A percentile compares a stretch with the other conserved stretches of the same genome.
Evolutionary conservation across 2,797 vertebrate genomes (phyloP).

Genomic region (Mormyrops boulengeri): DNA sequence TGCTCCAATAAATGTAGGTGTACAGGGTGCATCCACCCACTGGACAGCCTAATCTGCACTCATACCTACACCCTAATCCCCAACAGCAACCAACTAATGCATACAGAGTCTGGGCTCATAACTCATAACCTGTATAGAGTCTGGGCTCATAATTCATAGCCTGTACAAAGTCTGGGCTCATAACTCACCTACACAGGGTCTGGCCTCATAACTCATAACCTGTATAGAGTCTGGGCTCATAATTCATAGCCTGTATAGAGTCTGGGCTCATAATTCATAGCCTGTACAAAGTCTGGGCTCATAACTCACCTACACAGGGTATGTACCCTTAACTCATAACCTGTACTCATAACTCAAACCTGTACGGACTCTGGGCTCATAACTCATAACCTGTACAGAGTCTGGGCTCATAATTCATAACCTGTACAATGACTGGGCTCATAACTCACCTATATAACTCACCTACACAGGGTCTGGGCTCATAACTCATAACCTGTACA

Average conservation of each 20-base stretch:
- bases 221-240: neutral
- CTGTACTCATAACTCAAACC: neutral
- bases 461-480: neutral
- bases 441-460: no score
- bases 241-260: neutral
- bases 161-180: neutral
- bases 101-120: neutral
- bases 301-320: neutral
- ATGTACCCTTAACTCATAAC: neutral
- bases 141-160: neutral
- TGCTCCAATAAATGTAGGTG: neutral
- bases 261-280: neutral
- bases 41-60: neutral
- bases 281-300: neutral
- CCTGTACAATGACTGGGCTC: no score
- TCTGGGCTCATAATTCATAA: no score
- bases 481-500: neutral
- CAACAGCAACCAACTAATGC: neutral
- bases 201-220: neutral
- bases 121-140: no score
- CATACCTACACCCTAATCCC: no score
- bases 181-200: neutral
- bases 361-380: neutral
- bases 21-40: neutral
- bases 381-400: neutral